phyloP scores from a whole-genome alignment of 1,140 invertebrate genomes.

The Pogonus chalceus region DNA sequence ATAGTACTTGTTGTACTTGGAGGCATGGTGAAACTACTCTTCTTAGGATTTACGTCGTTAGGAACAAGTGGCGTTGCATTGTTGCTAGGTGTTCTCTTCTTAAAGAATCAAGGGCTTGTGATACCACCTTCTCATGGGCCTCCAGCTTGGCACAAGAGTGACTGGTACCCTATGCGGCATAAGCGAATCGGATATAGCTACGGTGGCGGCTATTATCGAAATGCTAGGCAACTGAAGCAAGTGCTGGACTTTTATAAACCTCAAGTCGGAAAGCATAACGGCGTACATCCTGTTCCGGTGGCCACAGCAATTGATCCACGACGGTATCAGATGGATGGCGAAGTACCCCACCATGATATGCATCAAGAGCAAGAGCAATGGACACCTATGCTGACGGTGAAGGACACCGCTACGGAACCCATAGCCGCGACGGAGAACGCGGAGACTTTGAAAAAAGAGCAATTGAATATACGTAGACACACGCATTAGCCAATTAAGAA shows the following conservation, averaged over 20 bases:
- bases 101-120: neutral
- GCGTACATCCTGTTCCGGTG: neutral
- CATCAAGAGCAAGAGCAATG: neutral
- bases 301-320: neutral
- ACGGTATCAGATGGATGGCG: no score
- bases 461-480: neutral
- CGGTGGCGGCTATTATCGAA: neutral
- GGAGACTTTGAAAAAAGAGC: neutral
- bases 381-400: no score
- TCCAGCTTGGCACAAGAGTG: neutral
- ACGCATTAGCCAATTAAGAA: neutral
- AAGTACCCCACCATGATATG: neutral
- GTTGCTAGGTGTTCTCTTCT: neutral
- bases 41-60: constrained; percentile 28
- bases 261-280: neutral
- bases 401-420: no score
- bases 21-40: constrained; percentile 26
- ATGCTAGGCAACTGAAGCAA: neutral
- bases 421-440: neutral
- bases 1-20: constrained; percentile 29
- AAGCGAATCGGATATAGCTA: neutral
- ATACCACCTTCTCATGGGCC: neutral
- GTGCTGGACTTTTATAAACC: neutral
- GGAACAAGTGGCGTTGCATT: constrained; percentile 13
- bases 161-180: neutral